Conservation (phyloP, 2,797 vertebrate species). For the Anguilla pacifica region DNA sequence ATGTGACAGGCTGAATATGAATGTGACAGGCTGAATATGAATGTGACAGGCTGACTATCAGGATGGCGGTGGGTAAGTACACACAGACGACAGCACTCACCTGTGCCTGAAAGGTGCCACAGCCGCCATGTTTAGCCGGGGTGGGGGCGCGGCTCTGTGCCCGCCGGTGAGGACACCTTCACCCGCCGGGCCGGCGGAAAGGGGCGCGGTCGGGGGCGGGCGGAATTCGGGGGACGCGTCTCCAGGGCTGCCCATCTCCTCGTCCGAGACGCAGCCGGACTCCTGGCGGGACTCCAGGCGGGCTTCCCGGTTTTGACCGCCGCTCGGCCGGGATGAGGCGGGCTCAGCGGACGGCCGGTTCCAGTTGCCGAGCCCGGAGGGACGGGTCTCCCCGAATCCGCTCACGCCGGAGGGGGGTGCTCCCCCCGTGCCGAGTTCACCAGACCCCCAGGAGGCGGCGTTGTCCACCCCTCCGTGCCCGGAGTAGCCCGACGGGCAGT, state of each 20-base stretch:
- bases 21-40: too few relatives aligned
- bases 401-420: conserved; percentile 20
- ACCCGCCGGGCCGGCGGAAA: background rate
- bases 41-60: too few relatives aligned
- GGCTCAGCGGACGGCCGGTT: conserved; percentile 55
- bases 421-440: conserved; percentile 35
- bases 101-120: conserved; percentile 89
- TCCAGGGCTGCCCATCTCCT: conserved; percentile 35
- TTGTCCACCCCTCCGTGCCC: conserved; percentile 66
- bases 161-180: conserved; percentile 23
- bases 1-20: background rate
- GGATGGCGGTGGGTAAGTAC: background rate
- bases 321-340: conserved; percentile 35
- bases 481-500: conserved; percentile 68
- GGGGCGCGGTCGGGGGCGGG: conserved; percentile 34
- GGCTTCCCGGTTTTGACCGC: conserved; percentile 52
- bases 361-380: conserved; percentile 59
- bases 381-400: conserved; percentile 39
- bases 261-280: conserved; percentile 33
- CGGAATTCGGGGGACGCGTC: conserved; percentile 35
- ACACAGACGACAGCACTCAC: conserved; percentile 64
- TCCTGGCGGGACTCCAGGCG: conserved; percentile 37
- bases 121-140: conserved; percentile 77
- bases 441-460: conserved; percentile 28
- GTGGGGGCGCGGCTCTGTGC: conserved; percentile 64